Percentiles rank a stretch among this genome's conserved stretches.
These are phyloP conservation scores for Pholis gunnellus DNA, from an alignment of 2,113 vertebrate species.

Conservation along the genomic window DNA sequence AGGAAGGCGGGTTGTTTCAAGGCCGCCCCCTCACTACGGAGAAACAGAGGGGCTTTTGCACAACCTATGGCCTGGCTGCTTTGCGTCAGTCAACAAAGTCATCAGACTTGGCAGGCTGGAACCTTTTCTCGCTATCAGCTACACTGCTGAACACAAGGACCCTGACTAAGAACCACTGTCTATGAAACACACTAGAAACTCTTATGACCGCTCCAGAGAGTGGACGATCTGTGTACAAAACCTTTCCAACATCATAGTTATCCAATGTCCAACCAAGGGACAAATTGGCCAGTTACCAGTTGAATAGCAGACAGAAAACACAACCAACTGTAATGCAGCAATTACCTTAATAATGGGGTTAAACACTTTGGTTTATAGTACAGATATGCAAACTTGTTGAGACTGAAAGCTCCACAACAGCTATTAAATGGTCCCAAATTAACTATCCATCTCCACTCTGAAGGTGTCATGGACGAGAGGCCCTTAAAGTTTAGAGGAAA, in stretches of 20 bases:
- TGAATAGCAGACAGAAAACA: not conserved
- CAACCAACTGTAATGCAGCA: not conserved
- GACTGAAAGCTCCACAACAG: not conserved
- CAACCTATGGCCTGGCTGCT: constrained; percentile 56
- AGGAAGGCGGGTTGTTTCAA: constrained; percentile 73
- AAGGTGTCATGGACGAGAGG: not conserved
- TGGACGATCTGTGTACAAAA: constrained; percentile 29
- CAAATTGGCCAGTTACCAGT: not conserved
- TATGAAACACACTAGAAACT: constrained; percentile 30
- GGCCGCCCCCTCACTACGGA: constrained; percentile 69
- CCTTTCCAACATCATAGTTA: constrained; percentile 1
- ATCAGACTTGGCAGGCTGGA: constrained; percentile 62
- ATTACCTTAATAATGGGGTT: not conserved
- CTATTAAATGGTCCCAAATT: not conserved
- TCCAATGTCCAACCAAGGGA: not conserved
- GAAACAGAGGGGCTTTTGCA: constrained; percentile 63
- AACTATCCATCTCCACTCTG: not conserved
- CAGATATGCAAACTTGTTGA: not conserved
- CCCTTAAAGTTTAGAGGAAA: not conserved
- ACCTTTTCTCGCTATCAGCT: constrained; percentile 62
- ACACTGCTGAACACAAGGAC: constrained; percentile 56
- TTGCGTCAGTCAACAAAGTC: constrained; percentile 74
- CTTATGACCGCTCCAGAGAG: constrained; percentile 11
- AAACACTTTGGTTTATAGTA: not conserved
- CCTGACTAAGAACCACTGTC: constrained; percentile 23